These are phyloP conservation scores for Tenodera sinensis DNA, from an alignment of 2,888 invertebrate species.

Conservation along the genomic window DNA sequence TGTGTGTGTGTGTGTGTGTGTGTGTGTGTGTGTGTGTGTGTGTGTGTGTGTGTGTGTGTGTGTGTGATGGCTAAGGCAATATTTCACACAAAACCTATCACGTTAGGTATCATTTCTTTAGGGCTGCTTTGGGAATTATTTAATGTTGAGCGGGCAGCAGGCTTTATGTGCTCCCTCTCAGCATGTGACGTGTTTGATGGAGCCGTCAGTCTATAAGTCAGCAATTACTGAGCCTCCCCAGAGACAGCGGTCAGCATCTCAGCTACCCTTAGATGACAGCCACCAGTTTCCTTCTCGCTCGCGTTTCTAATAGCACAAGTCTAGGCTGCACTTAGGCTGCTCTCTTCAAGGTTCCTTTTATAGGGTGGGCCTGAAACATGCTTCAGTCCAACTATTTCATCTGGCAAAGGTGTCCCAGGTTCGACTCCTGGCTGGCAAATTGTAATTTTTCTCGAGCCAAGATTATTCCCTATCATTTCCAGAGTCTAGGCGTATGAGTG, in stretches of 20 bases:
- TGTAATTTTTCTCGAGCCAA: no score
- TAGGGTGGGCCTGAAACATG: no score
- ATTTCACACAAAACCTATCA: background rate
- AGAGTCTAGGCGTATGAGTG: no score
- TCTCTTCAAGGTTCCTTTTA: no score
- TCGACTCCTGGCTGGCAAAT: no score
- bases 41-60: no score
- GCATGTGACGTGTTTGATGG: conserved; percentile 17
- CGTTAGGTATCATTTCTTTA: conserved; percentile 22
- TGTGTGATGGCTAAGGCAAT: background rate
- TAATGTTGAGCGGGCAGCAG: background rate
- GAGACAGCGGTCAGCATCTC: background rate
- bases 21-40: no score
- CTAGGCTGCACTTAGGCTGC: no score
- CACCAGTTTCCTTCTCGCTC: background rate
- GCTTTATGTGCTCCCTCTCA: background rate
- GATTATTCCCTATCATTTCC: no score
- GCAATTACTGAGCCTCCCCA: conserved; percentile 24
- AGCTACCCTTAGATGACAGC: background rate
- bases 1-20: no score
- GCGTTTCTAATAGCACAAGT: background rate
- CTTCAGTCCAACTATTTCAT: no score
- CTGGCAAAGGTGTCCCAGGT: no score
- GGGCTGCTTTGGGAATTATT: conserved; percentile 18
- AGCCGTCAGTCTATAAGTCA: conserved; percentile 25